phyloP scores from a whole-genome alignment of 2,113 vertebrate species.

The Corvus moneduloides region DNA sequence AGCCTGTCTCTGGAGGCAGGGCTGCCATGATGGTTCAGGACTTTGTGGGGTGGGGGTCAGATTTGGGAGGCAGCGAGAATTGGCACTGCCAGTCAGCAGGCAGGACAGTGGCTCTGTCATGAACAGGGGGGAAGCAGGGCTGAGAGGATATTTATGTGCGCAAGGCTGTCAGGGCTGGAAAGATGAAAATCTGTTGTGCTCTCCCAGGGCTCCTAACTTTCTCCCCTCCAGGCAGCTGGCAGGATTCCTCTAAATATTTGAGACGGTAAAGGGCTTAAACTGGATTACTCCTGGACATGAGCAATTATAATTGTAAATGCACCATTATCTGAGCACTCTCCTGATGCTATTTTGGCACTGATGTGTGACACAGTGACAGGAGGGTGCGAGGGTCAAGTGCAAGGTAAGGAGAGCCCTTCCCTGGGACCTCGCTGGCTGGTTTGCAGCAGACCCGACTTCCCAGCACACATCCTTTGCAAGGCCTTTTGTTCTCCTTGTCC shows the following conservation, averaged over 20 bases:
- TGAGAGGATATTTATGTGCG: neutral
- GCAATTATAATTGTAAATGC: constrained; percentile 56
- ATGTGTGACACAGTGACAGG: neutral
- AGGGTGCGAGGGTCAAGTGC: neutral
- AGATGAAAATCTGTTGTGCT: constrained; percentile 43
- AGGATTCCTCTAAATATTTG: constrained; percentile 62
- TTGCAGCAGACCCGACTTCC: neutral
- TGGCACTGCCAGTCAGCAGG: neutral
- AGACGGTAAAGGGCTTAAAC: constrained; percentile 48
- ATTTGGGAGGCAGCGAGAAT: neutral
- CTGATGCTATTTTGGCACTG: neutral
- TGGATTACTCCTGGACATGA: constrained; percentile 45
- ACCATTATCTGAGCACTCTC: neutral
- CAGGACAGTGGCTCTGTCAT: neutral
- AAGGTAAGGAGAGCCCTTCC: neutral
- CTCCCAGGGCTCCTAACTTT: constrained; percentile 41
- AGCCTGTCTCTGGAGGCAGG: neutral
- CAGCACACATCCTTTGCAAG: neutral
- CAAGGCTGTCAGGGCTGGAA: constrained; percentile 12
- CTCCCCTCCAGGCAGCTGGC: constrained; percentile 42
- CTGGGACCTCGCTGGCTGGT: neutral
- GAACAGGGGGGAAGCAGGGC: neutral
- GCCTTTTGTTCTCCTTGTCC: neutral
- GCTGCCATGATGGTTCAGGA: neutral
- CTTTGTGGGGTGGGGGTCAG: neutral